Conservation (phyloP, 2,888 invertebrate genomes). For the Biston stratarius region DNA sequence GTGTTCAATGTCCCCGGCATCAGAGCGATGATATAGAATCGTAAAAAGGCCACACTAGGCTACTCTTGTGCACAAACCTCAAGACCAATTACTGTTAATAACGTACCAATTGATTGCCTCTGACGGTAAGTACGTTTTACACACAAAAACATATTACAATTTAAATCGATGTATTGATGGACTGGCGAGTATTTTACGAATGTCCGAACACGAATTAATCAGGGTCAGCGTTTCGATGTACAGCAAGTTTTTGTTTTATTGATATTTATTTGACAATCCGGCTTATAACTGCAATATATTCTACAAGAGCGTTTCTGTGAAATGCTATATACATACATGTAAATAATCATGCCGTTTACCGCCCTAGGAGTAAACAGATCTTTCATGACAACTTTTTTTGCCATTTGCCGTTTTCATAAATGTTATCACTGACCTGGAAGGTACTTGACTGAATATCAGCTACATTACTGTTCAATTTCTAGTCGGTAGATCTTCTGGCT, state of each 20-base stretch:
- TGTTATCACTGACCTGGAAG: too few species aligned
- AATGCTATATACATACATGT: too few species aligned
- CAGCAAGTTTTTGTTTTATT: slow-evolving; percentile 52
- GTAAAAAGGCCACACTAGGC: too few species aligned
- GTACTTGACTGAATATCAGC: too few species aligned
- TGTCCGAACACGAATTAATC: slow-evolving; percentile 57
- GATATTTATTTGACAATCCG: not conserved
- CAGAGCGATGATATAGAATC: too few species aligned
- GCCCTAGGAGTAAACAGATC: too few species aligned
- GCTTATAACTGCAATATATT: not conserved
- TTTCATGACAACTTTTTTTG: too few species aligned
- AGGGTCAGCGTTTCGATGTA: slow-evolving; percentile 56
- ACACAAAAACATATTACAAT: slow-evolving; percentile 64
- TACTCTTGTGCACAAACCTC: slow-evolving; percentile 23
- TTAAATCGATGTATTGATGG: slow-evolving; percentile 63
- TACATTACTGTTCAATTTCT: too few species aligned
- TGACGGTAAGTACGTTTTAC: slow-evolving; percentile 55
- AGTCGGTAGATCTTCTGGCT: too few species aligned
- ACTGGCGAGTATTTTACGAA: slow-evolving; percentile 55
- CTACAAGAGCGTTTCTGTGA: not conserved
- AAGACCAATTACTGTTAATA: slow-evolving; percentile 58
- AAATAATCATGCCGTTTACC: not conserved
- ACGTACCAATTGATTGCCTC: slow-evolving; percentile 57
- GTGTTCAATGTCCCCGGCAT: too few species aligned
- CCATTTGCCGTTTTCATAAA: too few species aligned